phyloP scores from a whole-genome alignment of 1,140 invertebrate genomes.

The Marisa cornuarietis region DNA sequence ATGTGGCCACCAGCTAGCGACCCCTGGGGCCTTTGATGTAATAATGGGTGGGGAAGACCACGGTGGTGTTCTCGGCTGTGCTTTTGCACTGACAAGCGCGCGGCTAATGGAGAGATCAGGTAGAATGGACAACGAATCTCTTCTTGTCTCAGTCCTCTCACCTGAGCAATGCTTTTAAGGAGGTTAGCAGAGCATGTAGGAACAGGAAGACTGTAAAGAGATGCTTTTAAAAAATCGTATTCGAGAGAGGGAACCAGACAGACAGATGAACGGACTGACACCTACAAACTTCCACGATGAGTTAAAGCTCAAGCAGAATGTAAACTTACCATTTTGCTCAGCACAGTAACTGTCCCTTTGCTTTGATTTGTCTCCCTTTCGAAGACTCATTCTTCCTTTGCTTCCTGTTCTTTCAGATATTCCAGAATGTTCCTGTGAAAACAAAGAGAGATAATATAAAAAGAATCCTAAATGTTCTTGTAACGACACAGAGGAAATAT shows the following conservation, averaged over 20 bases:
- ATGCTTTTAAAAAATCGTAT: not conserved
- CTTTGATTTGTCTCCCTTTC: constrained; percentile 16
- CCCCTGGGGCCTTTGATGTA: too few relatives aligned
- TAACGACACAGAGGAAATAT: too few relatives aligned
- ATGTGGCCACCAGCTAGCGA: too few relatives aligned
- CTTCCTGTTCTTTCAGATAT: constrained; percentile 16
- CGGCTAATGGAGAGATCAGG: too few relatives aligned
- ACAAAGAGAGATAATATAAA: not conserved
- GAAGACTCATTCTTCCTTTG: constrained; percentile 18
- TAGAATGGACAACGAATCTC: too few relatives aligned
- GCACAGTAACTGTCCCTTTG: constrained; percentile 15
- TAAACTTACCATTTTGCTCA: constrained; percentile 17
- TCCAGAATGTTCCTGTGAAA: constrained; percentile 12
- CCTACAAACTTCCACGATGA: not conserved
- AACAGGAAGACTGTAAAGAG: not conserved
- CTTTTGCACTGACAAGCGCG: too few relatives aligned
- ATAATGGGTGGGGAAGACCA: too few relatives aligned
- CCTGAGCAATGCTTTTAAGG: not conserved
- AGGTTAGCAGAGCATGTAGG: not conserved
- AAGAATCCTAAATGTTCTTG: too few relatives aligned
- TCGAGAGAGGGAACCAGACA: not conserved
- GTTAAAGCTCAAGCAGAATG: not conserved
- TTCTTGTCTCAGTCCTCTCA: too few relatives aligned
- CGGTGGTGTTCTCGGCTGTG: too few relatives aligned
- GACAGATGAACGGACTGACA: not conserved